phyloP scores from a whole-genome alignment of 23 tunicate species.

The Ascidia mentula region DNA sequence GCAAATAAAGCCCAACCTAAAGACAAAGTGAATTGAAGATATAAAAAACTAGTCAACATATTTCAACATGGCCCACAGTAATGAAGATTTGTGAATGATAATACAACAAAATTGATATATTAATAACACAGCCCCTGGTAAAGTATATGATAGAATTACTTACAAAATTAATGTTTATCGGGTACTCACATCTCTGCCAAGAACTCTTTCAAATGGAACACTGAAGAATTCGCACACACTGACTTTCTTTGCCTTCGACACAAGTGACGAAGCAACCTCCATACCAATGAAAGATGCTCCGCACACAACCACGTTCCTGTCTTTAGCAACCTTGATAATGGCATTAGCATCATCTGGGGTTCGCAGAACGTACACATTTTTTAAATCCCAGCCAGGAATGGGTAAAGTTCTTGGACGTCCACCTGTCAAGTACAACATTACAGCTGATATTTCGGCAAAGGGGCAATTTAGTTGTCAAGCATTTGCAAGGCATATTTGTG shows the following conservation, averaged over 20 bases:
- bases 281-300: constrained; percentile 96
- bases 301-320: constrained; percentile 66
- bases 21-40: background rate
- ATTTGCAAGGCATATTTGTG: no score
- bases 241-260: constrained; percentile 52
- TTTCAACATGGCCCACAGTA: no score
- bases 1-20: constrained; percentile 79
- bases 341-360: constrained; percentile 68
- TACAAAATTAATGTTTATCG: background rate
- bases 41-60: background rate
- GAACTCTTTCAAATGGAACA: constrained; percentile 77
- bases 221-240: constrained; percentile 81
- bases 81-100: background rate
- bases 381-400: constrained; percentile 84
- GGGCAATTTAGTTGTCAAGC: no score
- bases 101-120: background rate
- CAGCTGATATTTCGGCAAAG: no score
- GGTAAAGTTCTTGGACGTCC: constrained; percentile 70
- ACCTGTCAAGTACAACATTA: constrained; percentile 31
- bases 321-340: constrained; percentile 35
- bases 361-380: constrained; percentile 73
- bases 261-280: constrained; percentile 85
- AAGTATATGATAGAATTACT: no score
- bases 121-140: background rate
- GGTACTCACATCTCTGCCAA: constrained; percentile 67